A percentile compares a stretch with the other conserved stretches of the same genome.
Conservation (phyloP, 2,888 invertebrate species). For the Drosophila suboccidentalis region DNA sequence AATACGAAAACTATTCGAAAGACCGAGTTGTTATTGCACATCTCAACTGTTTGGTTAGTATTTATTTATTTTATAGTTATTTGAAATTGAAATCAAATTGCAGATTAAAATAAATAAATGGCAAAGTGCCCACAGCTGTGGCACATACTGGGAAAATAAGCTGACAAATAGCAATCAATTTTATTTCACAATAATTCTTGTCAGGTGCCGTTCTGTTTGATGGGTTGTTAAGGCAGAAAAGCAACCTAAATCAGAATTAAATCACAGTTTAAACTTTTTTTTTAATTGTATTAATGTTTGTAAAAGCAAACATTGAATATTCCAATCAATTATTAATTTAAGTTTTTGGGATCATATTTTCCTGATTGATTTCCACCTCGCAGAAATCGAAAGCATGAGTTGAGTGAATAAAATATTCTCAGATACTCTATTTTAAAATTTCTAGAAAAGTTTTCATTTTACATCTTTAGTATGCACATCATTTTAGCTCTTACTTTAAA, state of each 20-base stretch:
- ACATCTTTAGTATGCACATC: too few species aligned
- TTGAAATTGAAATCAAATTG: constrained; percentile 55
- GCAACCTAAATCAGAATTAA: constrained; percentile 14
- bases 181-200: constrained; percentile 22
- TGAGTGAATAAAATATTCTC: too few species aligned
- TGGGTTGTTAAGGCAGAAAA: constrained; percentile 6
- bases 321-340: neutral
- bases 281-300: neutral
- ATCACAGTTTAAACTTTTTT: constrained; percentile 2
- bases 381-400: too few species aligned
- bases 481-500: too few species aligned
- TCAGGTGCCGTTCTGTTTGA: constrained; percentile 2
- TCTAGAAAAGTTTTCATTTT: too few species aligned
- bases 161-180: constrained; percentile 34
- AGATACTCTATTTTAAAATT: too few species aligned
- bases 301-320: neutral
- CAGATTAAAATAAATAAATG: constrained; percentile 52
- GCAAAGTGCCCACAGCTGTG: constrained; percentile 36
- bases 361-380: too few species aligned
- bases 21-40: neutral
- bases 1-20: constrained; percentile 4
- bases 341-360: too few species aligned
- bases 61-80: constrained; percentile 41
- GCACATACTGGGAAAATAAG: constrained; percentile 20
- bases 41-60: constrained; percentile 9